These are phyloP conservation scores for Taphrorychus bicolor DNA, from an alignment of 2,888 invertebrate species.

Conservation along the genomic window DNA sequence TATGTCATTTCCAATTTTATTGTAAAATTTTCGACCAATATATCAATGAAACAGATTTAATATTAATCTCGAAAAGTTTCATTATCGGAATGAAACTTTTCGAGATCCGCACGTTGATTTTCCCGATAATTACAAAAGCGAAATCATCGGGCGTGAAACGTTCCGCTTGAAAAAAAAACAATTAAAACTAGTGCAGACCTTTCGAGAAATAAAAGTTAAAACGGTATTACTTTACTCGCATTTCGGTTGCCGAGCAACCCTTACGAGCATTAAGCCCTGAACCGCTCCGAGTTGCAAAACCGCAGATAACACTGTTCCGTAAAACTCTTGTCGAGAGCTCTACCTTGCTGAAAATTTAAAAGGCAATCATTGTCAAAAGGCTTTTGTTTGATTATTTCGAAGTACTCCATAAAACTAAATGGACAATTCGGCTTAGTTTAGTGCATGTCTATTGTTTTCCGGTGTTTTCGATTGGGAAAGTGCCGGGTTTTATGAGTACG, in stretches of 20 bases:
- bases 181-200: neutral
- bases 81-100: neutral
- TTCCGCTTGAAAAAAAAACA: neutral
- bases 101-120: neutral
- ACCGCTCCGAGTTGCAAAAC: constrained; percentile 20
- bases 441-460: constrained; percentile 28
- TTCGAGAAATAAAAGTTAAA: constrained; percentile 21
- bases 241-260: constrained; percentile 12
- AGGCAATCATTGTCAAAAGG: constrained; percentile 32
- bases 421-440: constrained; percentile 26
- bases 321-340: constrained; percentile 23
- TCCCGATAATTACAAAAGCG: neutral
- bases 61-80: no score
- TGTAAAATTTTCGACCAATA: no score
- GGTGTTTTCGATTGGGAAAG: constrained; percentile 19
- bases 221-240: constrained; percentile 22
- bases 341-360: constrained; percentile 34
- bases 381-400: constrained; percentile 35
- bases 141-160: neutral
- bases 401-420: constrained; percentile 33
- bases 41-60: no score
- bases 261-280: constrained; percentile 13
- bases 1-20: no score
- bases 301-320: constrained; percentile 22
- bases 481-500: constrained; percentile 12